phyloP scores from a whole-genome alignment of 2,888 invertebrate species.

The Esperia sulphurella region DNA sequence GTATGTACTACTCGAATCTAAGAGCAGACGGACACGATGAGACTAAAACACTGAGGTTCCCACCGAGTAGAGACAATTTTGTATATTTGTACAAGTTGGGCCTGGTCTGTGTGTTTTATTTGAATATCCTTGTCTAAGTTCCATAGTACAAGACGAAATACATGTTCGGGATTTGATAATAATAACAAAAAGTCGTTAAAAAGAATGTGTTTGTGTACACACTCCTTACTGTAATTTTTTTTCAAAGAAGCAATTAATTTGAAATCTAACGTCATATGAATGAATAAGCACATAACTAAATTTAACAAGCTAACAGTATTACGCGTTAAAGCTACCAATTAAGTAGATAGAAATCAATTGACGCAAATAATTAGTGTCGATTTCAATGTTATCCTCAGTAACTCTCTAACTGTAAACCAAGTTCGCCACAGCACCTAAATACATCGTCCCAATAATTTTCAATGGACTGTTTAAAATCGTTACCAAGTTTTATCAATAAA shows the following conservation, averaged over 20 bases:
- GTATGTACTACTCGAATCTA: too few relatives aligned
- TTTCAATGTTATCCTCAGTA: not conserved
- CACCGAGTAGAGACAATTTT: too few relatives aligned
- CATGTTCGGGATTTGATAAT: too few relatives aligned
- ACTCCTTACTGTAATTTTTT: not conserved
- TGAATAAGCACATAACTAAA: not conserved
- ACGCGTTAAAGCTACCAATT: not conserved
- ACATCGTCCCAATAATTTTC: not conserved
- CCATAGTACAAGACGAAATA: too few relatives aligned
- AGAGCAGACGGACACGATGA: too few relatives aligned
- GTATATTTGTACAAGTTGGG: too few relatives aligned
- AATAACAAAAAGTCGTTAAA: too few relatives aligned
- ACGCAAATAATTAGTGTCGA: not conserved
- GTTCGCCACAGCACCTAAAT: not conserved
- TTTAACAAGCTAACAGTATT: not conserved
- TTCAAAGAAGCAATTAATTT: not conserved
- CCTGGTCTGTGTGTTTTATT: too few relatives aligned
- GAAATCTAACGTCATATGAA: not conserved
- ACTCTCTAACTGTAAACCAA: not conserved
- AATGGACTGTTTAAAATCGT: not conserved
- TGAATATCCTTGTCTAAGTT: too few relatives aligned
- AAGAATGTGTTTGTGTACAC: too few relatives aligned
- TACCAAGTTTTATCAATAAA: not conserved
- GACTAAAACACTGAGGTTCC: too few relatives aligned
- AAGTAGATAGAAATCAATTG: not conserved